Base-by-base conservation (phyloP, 2,888 invertebrate genomes). In the Drosophila cognata region DNA sequence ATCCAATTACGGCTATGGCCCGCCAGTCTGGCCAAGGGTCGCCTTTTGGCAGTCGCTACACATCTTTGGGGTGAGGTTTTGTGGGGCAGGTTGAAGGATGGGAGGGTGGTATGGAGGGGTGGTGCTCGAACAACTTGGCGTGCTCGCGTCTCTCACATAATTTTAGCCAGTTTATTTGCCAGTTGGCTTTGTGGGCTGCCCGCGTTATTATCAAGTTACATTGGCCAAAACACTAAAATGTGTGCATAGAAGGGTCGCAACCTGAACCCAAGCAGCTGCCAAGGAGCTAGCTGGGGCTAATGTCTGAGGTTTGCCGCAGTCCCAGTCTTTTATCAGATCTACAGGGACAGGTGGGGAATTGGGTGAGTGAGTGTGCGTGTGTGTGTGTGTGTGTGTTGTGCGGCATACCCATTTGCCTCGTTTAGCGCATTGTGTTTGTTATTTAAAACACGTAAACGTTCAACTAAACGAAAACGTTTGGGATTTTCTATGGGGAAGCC, bases 201-300 rank as follows among this genome's bases (percentile, higher is more conserved):
- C 82, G 71, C 81, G 60, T 80, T 80, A 81, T 83, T 77, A 83
- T 89, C 88, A 89, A 71, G 88, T 88, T 85, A 84, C 89, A 84
- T 80, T 81, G 83, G 83, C 83, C 74, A 74, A 82, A 77, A 72
- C 77, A 72, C 73, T 75, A 75, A 82, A 84, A 77, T 70, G 82
- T 74, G 60, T 77, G 74, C 62, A 63, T 66, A 81, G 89, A 84
- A 84, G 88, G 84, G 89, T 82, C 84, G 69, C 81, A 73, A 43
- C 81, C 61, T 38, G 68, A 86, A 66, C 81, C 60, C 71, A 55
- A 84, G 70, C 64, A 75, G 64, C 71, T 48, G 58, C 56, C 55
- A 76, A 75, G 68, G 50, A 62, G 58, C 58, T 21, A 10, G 48
- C 66, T 28, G 46, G 55, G 51, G 74, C 70, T 74, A 74, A 70